phyloP scores from a whole-genome alignment of 2,113 vertebrate genomes.

The Heteronetta atricapilla region DNA sequence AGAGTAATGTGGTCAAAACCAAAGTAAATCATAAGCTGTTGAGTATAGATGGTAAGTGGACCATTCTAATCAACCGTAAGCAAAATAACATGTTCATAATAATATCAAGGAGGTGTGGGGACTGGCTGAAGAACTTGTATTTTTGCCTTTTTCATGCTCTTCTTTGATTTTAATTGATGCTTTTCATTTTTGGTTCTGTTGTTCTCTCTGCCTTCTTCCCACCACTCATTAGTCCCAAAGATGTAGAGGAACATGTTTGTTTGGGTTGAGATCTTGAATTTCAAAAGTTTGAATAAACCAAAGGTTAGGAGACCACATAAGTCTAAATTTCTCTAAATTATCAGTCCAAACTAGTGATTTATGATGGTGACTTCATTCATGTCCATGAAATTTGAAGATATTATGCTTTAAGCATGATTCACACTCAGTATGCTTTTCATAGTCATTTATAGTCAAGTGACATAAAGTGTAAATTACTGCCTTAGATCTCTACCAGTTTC shows the following conservation, averaged over 20 bases:
- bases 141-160: not conserved
- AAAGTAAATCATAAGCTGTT: not conserved
- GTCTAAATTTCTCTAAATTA: not conserved
- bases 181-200: not conserved
- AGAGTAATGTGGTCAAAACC: not conserved
- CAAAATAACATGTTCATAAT: not conserved
- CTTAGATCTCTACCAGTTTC: not conserved
- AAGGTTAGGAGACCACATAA: not conserved
- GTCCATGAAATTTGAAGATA: not conserved
- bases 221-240: not conserved
- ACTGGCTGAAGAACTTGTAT: not conserved
- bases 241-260: not conserved
- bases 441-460: not conserved
- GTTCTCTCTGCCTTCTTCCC: not conserved
- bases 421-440: not conserved
- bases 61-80: not conserved
- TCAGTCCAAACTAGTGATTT: not conserved
- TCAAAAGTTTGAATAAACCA: not conserved
- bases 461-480: not conserved
- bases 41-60: not conserved
- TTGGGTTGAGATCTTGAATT: not conserved
- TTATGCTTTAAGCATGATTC: not conserved
- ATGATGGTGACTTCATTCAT: not conserved
- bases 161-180: not conserved
- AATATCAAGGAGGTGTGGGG: not conserved